phyloP scores from a whole-genome alignment of 2,797 vertebrate genomes.

The Vireo griseus region DNA sequence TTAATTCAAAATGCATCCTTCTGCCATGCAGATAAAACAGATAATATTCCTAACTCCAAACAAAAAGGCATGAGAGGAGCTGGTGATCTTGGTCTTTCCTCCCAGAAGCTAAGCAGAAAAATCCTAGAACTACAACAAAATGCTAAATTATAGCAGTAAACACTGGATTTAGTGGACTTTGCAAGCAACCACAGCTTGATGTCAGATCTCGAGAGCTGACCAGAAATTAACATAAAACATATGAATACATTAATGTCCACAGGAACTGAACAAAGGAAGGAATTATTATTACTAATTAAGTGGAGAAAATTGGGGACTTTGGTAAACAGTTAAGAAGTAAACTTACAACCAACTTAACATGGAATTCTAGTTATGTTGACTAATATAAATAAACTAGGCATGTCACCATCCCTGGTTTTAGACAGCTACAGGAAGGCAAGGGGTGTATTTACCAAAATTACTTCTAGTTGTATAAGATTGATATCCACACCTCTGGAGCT shows the following conservation, averaged over 20 bases:
- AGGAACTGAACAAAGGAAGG: neutral
- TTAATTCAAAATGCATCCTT: neutral
- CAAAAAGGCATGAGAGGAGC: neutral
- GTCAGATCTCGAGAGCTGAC: neutral
- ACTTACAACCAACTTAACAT: neutral
- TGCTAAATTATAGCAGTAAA: neutral
- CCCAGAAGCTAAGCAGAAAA: neutral
- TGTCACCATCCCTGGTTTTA: neutral
- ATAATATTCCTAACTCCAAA: neutral
- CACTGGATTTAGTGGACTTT: neutral
- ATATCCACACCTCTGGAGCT: neutral
- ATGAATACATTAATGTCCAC: fast-evolving
- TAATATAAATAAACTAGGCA: neutral
- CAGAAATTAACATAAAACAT: neutral
- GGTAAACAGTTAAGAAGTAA: neutral
- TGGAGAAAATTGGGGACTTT: neutral
- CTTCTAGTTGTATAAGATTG: neutral
- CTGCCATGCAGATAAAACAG: neutral
- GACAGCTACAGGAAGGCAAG: neutral
- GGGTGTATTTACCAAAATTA: neutral
- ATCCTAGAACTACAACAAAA: neutral
- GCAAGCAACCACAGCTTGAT: neutral
- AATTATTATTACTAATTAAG: neutral
- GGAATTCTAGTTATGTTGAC: neutral
- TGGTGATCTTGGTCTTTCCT: neutral